Base-by-base conservation (phyloP, 1,140 invertebrate species). In the Triops longicaudatus region DNA sequence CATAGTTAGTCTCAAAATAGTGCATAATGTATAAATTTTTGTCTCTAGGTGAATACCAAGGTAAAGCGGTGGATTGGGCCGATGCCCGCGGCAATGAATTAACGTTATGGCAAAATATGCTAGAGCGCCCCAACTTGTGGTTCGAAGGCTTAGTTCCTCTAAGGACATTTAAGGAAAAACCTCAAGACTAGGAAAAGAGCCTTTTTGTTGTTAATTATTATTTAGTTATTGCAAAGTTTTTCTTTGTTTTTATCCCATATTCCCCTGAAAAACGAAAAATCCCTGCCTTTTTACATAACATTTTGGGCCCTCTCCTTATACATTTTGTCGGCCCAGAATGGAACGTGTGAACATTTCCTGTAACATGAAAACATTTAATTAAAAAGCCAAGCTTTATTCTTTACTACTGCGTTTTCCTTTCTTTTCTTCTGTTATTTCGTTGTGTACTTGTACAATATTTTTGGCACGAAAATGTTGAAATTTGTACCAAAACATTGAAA, bases 101-200 rank as follows among this genome's bases (percentile, higher is more conserved):
- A 14, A 89, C 90, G 0, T 85, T 98, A 0, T 98, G 96, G 97
- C 93, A 97, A 82, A 91, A 90, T 73, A 98, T 98, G 95, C 84
- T 97, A 80, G 93, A 97, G 80, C 86, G 92, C 43, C 95, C 95
- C 22, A 97, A 97, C 83, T 93, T 95, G 82, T 98, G 97, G 96
- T 94, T 98, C 10, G 95, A 98, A 85, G 94, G 94, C 73, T 93
- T 91, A 76, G 85, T 98, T 26, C 89, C 91, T 0, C 86, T 98
- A n/a, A 86, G 95, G 80, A 89, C 94, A 72, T 91, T 91, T 78
- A 86, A 94, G 75, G 81, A 81, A 28, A 79, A 79, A 42, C 80
- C 81, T n/a, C 73, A 43, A 37, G 72, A 37, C 17, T 72, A 42
- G 41, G 22, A 22, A 72, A 31, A 26, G 72, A 43, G 22, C 26